Conservation (phyloP, 2,797 vertebrate genomes). For the Pangasius macronema region DNA sequence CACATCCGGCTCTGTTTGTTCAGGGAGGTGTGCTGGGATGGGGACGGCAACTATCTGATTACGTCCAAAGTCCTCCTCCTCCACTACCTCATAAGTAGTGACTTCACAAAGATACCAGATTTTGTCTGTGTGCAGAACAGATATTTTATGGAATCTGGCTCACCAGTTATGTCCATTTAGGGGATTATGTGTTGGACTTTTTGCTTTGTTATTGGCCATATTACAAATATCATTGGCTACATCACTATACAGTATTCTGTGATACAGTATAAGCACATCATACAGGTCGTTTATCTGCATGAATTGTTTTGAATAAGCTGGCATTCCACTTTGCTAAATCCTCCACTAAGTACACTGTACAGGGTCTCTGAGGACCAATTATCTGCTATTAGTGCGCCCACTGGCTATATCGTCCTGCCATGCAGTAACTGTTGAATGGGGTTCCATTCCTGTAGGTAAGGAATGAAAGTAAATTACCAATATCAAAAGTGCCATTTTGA, state of each 20-base stretch:
- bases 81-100: slow-evolving; percentile 19
- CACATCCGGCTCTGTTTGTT: slow-evolving; percentile 46
- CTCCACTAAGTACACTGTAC: slow-evolving; percentile 13
- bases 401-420: slow-evolving; percentile 14
- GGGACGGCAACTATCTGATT: slow-evolving; percentile 43
- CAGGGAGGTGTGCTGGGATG: slow-evolving; percentile 45
- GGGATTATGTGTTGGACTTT: background rate
- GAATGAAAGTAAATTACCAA: slow-evolving; percentile 10
- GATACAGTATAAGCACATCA: background rate
- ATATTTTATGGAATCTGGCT: background rate
- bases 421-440: slow-evolving; percentile 7
- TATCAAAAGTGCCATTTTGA: background rate
- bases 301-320: background rate
- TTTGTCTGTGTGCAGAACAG: background rate
- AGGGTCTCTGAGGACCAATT: slow-evolving; percentile 27
- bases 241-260: background rate
- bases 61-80: slow-evolving; percentile 38
- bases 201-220: background rate
- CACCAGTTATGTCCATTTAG: background rate
- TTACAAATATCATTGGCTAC: background rate
- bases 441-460: slow-evolving; percentile 11
- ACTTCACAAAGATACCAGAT: slow-evolving; percentile 7
- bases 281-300: background rate
- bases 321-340: slow-evolving; percentile 39
- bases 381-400: slow-evolving; percentile 38